Base-by-base conservation (phyloP, 2,113 vertebrate genomes). In the Xyliphius kryptos region DNA sequence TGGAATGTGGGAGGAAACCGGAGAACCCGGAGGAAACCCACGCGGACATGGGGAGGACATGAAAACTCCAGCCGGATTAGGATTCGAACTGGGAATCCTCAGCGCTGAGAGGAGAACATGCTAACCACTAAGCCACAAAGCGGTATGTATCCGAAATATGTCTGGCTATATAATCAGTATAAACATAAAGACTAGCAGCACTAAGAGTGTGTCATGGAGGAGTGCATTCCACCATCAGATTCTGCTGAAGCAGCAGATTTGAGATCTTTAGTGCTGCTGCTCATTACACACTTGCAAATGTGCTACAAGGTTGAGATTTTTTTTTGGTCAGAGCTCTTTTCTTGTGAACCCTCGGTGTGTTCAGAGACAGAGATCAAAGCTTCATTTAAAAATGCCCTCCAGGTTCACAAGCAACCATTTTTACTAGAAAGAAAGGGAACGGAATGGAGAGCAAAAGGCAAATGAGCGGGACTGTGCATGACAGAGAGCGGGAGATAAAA, bases 361-460 rank as follows among this genome's bases (percentile, higher is more conserved):
- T 65, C 20, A 43, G 51, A 69, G 38, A 36, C 22, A 46, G 49
- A 69, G 74, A 76, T 75, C 71, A 78, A 71, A 78, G 76, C 61
- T 37, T 26, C 56, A 68, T 67, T 71, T 67, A 71, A 57, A 32
- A 67, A 71, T 64, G 63, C 66, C 70, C 66, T 56, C 51, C 57
- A 67, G 67, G 70, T 72, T 56, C 58, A 54, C 60, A 51, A 63
- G 26, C 66, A 61, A 44, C 67, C 51, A 60, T 62, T 72, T 63
- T 63, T 67, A 64, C 54, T 22, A 57, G 41, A 43, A 13, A 56
- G 53, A 47, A 53, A 37, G 5, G n/a, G 7, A 41, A 40, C 37
- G 50, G 16, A 16, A 54, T 19, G 37, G 53, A 38, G 44, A 12
- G 16, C 7, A 46, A 43, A 15, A 17, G 14, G 37, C 37, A 22